Conservation (phyloP, 2,113 vertebrate species). For the Malurus melanocephalus region DNA sequence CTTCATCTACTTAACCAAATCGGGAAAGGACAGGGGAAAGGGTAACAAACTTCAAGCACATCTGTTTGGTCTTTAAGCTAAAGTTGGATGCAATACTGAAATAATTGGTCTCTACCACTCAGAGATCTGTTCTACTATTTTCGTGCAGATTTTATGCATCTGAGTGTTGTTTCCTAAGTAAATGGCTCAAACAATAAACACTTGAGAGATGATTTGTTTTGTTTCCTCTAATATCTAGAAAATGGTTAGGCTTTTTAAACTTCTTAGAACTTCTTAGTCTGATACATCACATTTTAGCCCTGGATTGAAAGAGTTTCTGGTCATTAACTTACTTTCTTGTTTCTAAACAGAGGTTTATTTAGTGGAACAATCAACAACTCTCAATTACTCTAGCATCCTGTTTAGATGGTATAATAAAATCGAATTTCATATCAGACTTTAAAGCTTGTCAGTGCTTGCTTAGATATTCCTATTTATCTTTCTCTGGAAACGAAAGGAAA, state of each 20-base stretch:
- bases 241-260: background rate
- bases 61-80: background rate
- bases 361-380: background rate
- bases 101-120: background rate
- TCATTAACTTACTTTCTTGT: background rate
- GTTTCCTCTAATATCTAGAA: background rate
- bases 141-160: background rate
- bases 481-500: constrained; percentile 48
- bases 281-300: background rate
- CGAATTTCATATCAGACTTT: background rate
- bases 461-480: constrained; percentile 36
- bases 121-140: background rate
- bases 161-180: background rate
- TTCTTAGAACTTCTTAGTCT: background rate
- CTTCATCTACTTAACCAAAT: background rate
- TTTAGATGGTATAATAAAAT: background rate
- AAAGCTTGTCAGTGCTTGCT: background rate
- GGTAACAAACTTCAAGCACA: background rate
- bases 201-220: background rate
- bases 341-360: background rate
- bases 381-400: background rate
- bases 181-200: background rate
- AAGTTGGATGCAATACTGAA: background rate
- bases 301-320: background rate
- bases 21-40: background rate